Evolutionary conservation across 1,140 invertebrate genomes (phyloP).

Genomic region (Drosophila nigromelanica): DNA sequence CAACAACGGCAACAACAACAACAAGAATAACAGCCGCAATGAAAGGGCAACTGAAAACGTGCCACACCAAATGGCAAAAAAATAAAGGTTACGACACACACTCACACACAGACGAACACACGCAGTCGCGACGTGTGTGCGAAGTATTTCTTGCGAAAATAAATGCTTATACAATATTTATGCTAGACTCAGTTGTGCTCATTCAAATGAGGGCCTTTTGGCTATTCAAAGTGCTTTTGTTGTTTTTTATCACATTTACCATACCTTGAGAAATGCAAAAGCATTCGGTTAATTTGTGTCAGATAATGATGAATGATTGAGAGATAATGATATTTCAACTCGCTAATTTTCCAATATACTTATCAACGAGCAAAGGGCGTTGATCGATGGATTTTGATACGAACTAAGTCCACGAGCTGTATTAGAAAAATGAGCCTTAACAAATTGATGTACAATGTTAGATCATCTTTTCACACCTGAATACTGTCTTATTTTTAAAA

Average conservation of each 20-base stretch:
- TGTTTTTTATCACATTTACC: conserved; percentile 20
- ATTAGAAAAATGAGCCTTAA: background rate
- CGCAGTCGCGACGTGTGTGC: conserved; percentile 6
- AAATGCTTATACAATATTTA: conserved; percentile 35
- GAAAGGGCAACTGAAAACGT: conserved; percentile 38
- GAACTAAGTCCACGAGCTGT: conserved; percentile 2
- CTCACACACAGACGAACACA: background rate
- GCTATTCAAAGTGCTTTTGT: background rate
- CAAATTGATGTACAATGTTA: background rate
- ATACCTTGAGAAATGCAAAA: conserved; percentile 2
- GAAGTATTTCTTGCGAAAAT: conserved; percentile 27
- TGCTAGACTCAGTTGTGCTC: conserved; percentile 13
- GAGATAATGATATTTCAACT: background rate
- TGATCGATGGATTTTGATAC: conserved; percentile 2
- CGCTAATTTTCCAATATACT: background rate
- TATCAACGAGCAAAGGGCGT: background rate
- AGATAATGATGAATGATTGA: conserved; percentile 23
- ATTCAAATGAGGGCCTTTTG: conserved; percentile 7
- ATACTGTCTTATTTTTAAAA: too few species aligned
- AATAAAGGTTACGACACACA: conserved; percentile 42
- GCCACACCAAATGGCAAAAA: conserved; percentile 29
- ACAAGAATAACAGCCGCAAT: conserved; percentile 6
- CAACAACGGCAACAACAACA: conserved; percentile 8
- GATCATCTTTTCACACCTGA: background rate
- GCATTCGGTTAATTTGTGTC: conserved; percentile 27